Evolutionary conservation across 1,140 invertebrate genomes (phyloP), one percentile per base, ranked within the genome.

Genomic region (Sarcophaga peregrina): DNA sequence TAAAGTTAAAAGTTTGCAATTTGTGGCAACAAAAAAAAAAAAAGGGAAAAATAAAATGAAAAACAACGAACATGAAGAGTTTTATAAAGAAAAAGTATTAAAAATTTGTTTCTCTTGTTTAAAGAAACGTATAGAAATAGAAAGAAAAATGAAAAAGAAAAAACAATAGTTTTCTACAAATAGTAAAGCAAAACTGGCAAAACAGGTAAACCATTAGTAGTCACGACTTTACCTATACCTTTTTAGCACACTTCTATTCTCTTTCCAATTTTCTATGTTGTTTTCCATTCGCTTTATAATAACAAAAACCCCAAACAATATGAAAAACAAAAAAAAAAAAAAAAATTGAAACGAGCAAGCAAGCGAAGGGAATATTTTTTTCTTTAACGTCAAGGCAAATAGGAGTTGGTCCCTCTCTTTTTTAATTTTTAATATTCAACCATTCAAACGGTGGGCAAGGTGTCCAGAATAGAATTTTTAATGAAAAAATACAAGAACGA

Each of bases 1-100:
- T 85, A 52, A 84, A 75, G 85, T 82, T 81, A 83, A 87, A 89
- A 87, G 84, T 89, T 89, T 85, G 83, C 81, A 50, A 75, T 80
- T 84, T 84, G 82, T 46, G 83, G 82, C 58, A 52, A 83, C 50
- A 37, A 72, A 80, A 80, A 82, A 73, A 75, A 82, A 74, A 47
- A 10, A 20, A 68, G 50, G 48, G 15, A 74, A 47, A 72, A 81
- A 81, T n/a, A 1, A 72, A 5, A 15, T 25, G 37, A 5, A 3
- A 0, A 46, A 74, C 72, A 20, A 74, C 72, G 45, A 25, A 75
- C 45, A 11, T 15, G 37, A 68, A 68, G 17, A 68, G 62, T 68
- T 17, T 68, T 68, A 10, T 68, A 20, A 68, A 75, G 74, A 45
- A 13, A n/a, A 75, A 75, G 13, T 46, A 46, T 50, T 45, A 25